These are phyloP conservation scores for Mechanitis messenoides DNA, from an alignment of 2,888 invertebrate species.

Conservation along the genomic window DNA sequence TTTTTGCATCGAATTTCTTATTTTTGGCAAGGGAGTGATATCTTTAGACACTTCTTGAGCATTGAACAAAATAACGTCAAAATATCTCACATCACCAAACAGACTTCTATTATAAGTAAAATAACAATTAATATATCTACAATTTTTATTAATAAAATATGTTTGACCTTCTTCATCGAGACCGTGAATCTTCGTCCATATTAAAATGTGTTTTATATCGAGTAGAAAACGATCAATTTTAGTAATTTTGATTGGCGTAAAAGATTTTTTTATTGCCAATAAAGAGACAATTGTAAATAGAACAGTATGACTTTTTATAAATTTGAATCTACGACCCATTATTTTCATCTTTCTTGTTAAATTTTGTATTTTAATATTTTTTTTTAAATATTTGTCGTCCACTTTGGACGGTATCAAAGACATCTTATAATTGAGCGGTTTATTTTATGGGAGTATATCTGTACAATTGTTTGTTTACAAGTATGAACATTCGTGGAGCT, in stretches of 20 bases:
- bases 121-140: slow-evolving; percentile 51
- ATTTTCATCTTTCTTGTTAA: not conserved
- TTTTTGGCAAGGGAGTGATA: slow-evolving; percentile 34
- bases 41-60: slow-evolving; percentile 42
- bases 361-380: too few relatives aligned
- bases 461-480: too few relatives aligned
- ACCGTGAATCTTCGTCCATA: slow-evolving; percentile 50
- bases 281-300: slow-evolving; percentile 20
- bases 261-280: slow-evolving; percentile 22
- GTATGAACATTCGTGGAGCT: too few relatives aligned
- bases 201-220: slow-evolving; percentile 53
- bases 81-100: slow-evolving; percentile 48
- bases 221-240: slow-evolving; percentile 43
- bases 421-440: too few relatives aligned
- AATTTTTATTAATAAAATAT: slow-evolving; percentile 42
- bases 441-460: too few relatives aligned
- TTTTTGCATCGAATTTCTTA: slow-evolving; percentile 48
- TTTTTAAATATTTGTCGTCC: too few relatives aligned
- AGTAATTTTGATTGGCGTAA: slow-evolving; percentile 27
- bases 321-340: slow-evolving; percentile 19
- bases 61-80: slow-evolving; percentile 59
- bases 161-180: slow-evolving; percentile 43
- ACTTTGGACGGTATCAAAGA: too few relatives aligned
- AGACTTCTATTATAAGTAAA: slow-evolving; percentile 50
- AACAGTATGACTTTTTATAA: slow-evolving; percentile 19